phyloP scores from a whole-genome alignment of 2,113 vertebrate genomes.

The Cephalopterus ornatus region DNA sequence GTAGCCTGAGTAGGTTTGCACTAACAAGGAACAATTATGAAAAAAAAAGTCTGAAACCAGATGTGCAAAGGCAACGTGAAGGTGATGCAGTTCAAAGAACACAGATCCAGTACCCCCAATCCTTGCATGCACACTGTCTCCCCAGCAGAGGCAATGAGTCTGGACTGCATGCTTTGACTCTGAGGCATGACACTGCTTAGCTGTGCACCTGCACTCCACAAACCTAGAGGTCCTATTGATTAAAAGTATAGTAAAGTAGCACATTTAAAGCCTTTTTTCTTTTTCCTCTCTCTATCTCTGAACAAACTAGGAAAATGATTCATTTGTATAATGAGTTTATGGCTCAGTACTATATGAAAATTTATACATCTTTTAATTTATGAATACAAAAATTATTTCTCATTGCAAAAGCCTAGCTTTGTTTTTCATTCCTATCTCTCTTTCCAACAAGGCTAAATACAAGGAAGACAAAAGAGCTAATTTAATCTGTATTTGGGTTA shows the following conservation, averaged over 20 bases:
- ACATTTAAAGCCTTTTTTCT: background rate
- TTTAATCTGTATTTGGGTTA: conserved; percentile 34
- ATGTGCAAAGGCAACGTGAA: background rate
- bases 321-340: background rate
- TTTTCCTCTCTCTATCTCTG: background rate
- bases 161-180: background rate
- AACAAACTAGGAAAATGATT: background rate
- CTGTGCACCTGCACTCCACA: background rate
- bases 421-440: background rate
- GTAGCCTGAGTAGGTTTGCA: background rate
- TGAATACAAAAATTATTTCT: background rate
- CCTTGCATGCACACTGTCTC: background rate
- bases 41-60: background rate
- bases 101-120: too few species aligned
- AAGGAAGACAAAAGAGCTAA: background rate
- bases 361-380: background rate
- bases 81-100: background rate
- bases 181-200: background rate
- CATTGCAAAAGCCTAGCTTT: background rate
- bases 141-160: background rate
- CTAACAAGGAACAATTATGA: background rate
- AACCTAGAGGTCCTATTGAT: background rate
- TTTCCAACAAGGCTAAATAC: background rate
- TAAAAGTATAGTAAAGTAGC: background rate
- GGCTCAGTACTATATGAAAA: background rate